phyloP scores from a whole-genome alignment of 2,888 invertebrate species.

The Drosophila prostipennis region DNA sequence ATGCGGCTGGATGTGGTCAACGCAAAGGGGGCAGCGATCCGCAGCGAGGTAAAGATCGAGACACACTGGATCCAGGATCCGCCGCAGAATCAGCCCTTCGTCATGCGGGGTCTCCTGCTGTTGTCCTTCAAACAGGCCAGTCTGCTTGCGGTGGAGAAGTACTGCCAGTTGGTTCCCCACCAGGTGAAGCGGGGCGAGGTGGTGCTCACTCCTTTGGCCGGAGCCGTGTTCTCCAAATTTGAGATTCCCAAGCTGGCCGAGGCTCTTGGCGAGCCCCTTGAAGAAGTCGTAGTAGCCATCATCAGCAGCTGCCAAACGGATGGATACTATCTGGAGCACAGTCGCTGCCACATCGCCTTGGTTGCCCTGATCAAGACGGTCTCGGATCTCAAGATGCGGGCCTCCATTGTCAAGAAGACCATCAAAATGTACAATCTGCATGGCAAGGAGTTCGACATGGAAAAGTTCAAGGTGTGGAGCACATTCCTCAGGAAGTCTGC shows the following conservation, averaged over 20 bases:
- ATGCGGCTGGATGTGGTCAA: conserved; percentile 27
- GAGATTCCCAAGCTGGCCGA: conserved; percentile 50
- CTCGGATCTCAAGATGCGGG: conserved; percentile 38
- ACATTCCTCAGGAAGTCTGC: conserved; percentile 23
- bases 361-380: conserved; percentile 55
- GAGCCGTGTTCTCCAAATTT: conserved; percentile 55
- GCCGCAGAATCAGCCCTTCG: conserved; percentile 45
- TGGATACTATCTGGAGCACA: conserved; percentile 58
- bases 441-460: conserved; percentile 51
- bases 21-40: neutral
- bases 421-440: conserved; percentile 56
- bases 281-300: conserved; percentile 48
- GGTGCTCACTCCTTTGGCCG: conserved; percentile 63
- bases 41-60: conserved; percentile 32
- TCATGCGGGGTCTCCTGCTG: conserved; percentile 38
- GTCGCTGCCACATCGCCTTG: conserved; percentile 62
- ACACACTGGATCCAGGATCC: conserved; percentile 13
- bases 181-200: conserved; percentile 48
- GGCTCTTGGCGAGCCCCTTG: conserved; percentile 42
- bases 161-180: conserved; percentile 60
- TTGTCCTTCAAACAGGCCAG: conserved; percentile 69
- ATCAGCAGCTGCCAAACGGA: conserved; percentile 69
- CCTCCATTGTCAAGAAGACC: conserved; percentile 40
- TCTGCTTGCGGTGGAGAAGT: conserved; percentile 64
- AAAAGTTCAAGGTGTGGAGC: conserved; percentile 36